Evolutionary conservation across 1,140 invertebrate species (phyloP), one percentile per base, ranked within the genome.

Genomic region (Archegozetes longisetosus): DNA sequence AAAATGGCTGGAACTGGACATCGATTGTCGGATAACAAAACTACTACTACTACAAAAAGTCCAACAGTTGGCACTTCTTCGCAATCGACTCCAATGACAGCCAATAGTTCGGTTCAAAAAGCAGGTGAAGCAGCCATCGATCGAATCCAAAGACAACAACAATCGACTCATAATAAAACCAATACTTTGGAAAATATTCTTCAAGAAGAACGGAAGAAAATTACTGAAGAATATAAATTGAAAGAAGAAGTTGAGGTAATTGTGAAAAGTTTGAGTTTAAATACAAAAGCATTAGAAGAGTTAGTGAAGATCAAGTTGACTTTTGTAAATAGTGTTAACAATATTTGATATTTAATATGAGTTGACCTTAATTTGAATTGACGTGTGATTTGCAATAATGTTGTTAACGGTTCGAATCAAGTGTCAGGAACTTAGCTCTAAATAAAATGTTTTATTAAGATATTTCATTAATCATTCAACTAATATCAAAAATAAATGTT

Each of bases 1-100:
- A 58, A 53, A 22, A 53, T 3, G 9, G 57, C 57, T 53, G 57
- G 57, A n/a, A 22, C 46, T 22, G 57, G 57, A 2, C 47, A 58
- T 28, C n/a, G 26, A 20, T 26, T 58, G 3, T 20, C 47, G 17
- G 57, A 58, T 4, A 40, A 40, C 32, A 40, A 40, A 6, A 40
- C 32, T 6, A 9, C 32, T 9, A 9, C 32, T 17, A 40, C 32
- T 40, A n/a, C n/a, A n/a, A n/a, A n/a, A n/a, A n/a, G n/a, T n/a
- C n/a, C n/a, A n/a, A n/a, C n/a, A n/a, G n/a, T n/a, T n/a, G 32
- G 32, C 32, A 9, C 32, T 40, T 9, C 32, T 9, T 40, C 32
- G 6, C 6, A 9, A 17, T 6, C 32, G 6, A 40, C 6, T 17
- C 6, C 32, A 17, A 9, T 17, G 17, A 40, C 32, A 40, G 32